Percentiles rank a stretch among this genome's conserved stretches.
phyloP scores from a whole-genome alignment of 1,140 invertebrate genomes.

The Ceratina calcarata region DNA sequence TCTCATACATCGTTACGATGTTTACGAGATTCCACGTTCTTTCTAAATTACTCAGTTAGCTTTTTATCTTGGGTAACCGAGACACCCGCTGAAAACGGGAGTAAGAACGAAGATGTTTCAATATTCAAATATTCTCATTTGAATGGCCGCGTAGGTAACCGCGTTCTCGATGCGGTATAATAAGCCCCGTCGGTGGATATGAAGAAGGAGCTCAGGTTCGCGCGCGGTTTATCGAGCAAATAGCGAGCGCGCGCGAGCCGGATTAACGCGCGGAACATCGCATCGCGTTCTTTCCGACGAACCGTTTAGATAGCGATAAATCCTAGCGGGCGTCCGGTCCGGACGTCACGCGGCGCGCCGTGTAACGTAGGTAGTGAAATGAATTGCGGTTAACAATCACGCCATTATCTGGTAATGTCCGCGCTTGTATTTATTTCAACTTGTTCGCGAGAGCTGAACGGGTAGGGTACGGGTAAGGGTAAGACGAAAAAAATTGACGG shows the following conservation, averaged over 20 bases:
- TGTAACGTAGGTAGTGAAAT: constrained; percentile 48
- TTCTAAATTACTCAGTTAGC: no score
- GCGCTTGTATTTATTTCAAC: constrained; percentile 30
- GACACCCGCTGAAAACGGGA: not conserved
- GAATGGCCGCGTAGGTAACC: not conserved
- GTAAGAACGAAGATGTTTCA: constrained; percentile 11
- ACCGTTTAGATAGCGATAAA: constrained; percentile 37
- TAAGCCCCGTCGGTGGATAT: not conserved
- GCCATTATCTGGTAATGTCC: constrained; percentile 49
- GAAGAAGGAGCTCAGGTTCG: not conserved
- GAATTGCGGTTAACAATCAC: constrained; percentile 50
- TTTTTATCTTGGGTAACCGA: no score
- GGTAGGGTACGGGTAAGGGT: no score
- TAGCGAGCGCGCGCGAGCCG: constrained; percentile 1
- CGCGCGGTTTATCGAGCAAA: not conserved
- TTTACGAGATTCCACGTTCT: no score
- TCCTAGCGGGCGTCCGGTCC: not conserved
- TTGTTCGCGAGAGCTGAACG: no score
- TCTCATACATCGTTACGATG: no score
- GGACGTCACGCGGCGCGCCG: constrained; percentile 28
- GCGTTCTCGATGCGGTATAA: not conserved
- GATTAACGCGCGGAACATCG: constrained; percentile 24
- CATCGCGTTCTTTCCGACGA: not conserved
- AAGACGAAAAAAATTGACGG: no score
- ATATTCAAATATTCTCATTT: constrained; percentile 11